phyloP scores from a whole-genome alignment of 2,888 invertebrate species.

The Listrodromus nycthemerus region DNA sequence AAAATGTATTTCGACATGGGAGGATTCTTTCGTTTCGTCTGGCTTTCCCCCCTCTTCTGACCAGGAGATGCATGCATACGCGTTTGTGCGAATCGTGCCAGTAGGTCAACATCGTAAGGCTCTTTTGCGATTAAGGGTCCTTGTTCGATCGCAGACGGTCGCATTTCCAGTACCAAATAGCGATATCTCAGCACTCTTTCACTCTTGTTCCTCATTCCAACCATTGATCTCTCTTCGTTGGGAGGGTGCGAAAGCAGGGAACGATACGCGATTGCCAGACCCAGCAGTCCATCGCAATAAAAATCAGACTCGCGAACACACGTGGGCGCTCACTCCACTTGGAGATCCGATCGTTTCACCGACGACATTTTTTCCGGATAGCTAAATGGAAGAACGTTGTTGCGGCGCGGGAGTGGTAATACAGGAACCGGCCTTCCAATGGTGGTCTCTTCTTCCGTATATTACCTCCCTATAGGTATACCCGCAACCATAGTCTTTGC shows the following conservation, averaged over 20 bases:
- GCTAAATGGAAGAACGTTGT: constrained; percentile 84
- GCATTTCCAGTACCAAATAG: constrained; percentile 38
- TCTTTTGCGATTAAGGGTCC: constrained; percentile 31
- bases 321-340: constrained; percentile 56
- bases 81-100: constrained; percentile 38
- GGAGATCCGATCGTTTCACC: constrained; percentile 48
- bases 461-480: constrained; percentile 27
- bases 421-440: constrained; percentile 72
- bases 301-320: constrained; percentile 55
- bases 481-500: constrained; percentile 46
- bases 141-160: constrained; percentile 43
- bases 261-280: constrained; percentile 65
- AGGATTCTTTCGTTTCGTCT: constrained; percentile 6
- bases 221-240: constrained; percentile 44
- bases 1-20: background rate
- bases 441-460: constrained; percentile 73
- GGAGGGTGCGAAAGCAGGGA: constrained; percentile 56
- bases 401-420: constrained; percentile 61
- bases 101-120: constrained; percentile 49
- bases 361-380: constrained; percentile 71
- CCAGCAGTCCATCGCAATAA: constrained; percentile 62
- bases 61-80: background rate
- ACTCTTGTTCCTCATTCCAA: constrained; percentile 38
- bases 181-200: constrained; percentile 32
- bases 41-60: constrained; percentile 18